Percentiles rank a stretch among this genome's conserved stretches.
Evolutionary conservation across 2,113 vertebrate species (phyloP).

Genomic region (Calidris pugnax): DNA sequence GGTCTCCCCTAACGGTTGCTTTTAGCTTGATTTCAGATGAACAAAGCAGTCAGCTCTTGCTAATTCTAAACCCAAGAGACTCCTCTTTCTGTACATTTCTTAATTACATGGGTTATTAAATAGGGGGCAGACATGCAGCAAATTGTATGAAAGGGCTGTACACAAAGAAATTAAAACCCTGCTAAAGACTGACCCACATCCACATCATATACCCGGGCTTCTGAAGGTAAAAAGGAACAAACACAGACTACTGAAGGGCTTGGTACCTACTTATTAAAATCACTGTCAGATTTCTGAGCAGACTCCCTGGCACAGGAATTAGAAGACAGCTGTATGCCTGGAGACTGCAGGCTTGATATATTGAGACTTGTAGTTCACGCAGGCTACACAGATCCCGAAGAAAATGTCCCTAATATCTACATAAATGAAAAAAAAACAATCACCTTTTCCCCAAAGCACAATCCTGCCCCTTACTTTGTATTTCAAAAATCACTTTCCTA

Average conservation of each 20-base stretch:
- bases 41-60: slow-evolving; percentile 9
- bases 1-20: neutral
- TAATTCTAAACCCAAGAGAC: slow-evolving; percentile 25
- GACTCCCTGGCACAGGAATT: neutral
- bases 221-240: neutral
- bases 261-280: neutral
- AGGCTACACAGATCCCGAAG: neutral
- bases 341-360: neutral
- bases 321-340: neutral
- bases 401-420: neutral
- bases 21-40: slow-evolving; percentile 46
- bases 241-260: neutral
- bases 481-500: neutral
- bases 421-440: neutral
- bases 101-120: slow-evolving; percentile 52
- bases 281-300: neutral
- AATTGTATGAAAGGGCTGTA: neutral
- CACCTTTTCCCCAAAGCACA: neutral
- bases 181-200: neutral
- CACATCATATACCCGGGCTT: neutral
- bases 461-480: neutral
- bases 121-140: slow-evolving; percentile 17
- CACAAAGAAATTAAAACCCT: neutral
- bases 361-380: neutral
- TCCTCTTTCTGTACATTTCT: slow-evolving; percentile 25